Conservation (phyloP, 2,797 vertebrate genomes). For the Enteromius anoplus region DNA sequence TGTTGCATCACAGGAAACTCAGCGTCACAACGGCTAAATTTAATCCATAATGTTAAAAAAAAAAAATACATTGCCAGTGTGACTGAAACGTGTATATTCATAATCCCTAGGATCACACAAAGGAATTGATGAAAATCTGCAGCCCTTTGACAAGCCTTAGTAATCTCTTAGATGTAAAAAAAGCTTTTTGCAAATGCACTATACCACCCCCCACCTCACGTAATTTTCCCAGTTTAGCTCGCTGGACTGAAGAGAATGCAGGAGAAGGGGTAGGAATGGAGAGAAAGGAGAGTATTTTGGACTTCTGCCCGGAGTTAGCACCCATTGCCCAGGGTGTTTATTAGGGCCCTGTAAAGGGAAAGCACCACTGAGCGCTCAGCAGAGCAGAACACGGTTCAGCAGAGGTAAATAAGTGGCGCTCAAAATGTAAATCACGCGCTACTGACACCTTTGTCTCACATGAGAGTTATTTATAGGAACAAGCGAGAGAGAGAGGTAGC, state of each 20-base stretch:
- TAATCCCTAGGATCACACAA: constrained; percentile 20
- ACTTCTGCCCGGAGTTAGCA: background rate
- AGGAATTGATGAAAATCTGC: constrained; percentile 19
- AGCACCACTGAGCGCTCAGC: constrained; percentile 15
- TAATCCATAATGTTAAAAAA: background rate
- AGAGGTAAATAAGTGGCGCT: constrained; percentile 48
- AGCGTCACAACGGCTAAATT: background rate
- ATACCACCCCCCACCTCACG: background rate
- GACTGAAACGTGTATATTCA: constrained; percentile 16
- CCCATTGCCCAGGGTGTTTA: constrained; percentile 28
- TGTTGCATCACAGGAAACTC: background rate
- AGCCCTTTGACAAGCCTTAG: constrained; percentile 28
- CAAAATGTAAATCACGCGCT: constrained; percentile 50
- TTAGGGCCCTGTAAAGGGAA: constrained; percentile 35
- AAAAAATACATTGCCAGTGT: background rate
- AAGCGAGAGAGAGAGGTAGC: constrained; percentile 10
- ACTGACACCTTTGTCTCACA: constrained; percentile 51
- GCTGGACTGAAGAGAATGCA: constrained; percentile 1
- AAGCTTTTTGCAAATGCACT: background rate
- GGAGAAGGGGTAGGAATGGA: background rate
- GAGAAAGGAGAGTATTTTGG: background rate
- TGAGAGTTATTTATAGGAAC: constrained; percentile 51
- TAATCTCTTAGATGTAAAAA: constrained; percentile 26
- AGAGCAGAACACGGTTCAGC: constrained; percentile 22
- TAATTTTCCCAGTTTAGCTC: constrained; percentile 16